Percentiles rank a stretch among this genome's conserved stretches.
These are phyloP conservation scores for Stomatorhinus walkeri DNA, from an alignment of 2,797 vertebrate genomes.

Conservation along the genomic window DNA sequence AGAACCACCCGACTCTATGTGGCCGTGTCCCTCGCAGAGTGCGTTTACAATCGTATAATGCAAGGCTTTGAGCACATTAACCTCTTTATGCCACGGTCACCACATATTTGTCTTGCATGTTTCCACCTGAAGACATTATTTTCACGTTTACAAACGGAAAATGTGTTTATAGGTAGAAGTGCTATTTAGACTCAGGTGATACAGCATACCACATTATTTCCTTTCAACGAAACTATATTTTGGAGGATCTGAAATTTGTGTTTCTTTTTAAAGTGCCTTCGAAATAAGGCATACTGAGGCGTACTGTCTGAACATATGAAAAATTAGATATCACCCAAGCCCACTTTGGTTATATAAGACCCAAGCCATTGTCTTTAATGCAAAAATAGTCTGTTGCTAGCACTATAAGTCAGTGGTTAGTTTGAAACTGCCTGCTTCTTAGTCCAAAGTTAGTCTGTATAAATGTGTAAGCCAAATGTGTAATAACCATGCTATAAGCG, in stretches of 20 bases:
- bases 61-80: neutral
- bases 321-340: neutral
- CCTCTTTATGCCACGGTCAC: neutral
- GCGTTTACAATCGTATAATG: neutral
- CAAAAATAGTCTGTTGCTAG: neutral
- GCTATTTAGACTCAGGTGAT: neutral
- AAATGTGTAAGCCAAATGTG: neutral
- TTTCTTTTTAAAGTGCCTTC: neutral
- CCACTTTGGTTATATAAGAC: neutral
- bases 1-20: neutral
- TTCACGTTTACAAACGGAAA: neutral
- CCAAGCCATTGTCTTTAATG: neutral
- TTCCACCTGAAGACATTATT: neutral
- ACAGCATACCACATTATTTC: neutral
- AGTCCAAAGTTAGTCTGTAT: neutral
- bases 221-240: neutral
- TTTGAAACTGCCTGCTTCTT: neutral
- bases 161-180: neutral
- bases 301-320: neutral
- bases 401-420: neutral
- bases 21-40: neutral
- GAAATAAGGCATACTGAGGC: neutral
- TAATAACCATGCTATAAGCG: neutral
- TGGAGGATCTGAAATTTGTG: neutral
- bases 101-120: neutral